Conservation (phyloP, 2,888 invertebrate species). For the Drosophila algonquin region DNA sequence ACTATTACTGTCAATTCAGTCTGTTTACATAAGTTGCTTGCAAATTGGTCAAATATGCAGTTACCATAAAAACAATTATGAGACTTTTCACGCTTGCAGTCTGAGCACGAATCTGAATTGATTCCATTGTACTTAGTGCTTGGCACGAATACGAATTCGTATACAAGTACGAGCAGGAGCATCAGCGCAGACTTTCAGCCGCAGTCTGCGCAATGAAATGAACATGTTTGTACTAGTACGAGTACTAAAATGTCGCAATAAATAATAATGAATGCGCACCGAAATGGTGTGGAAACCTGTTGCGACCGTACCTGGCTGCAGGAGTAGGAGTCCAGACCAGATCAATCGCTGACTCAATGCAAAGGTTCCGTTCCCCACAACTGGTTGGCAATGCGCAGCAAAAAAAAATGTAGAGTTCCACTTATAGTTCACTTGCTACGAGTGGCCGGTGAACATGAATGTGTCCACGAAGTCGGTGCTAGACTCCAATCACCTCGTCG, state of each 20-base stretch:
- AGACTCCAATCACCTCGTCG: conserved; percentile 19
- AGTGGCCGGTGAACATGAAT: conserved; percentile 47
- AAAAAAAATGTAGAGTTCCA: conserved; percentile 49
- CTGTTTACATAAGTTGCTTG: conserved; percentile 66
- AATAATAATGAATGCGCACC: conserved; percentile 61
- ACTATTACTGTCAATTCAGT: conserved; percentile 47
- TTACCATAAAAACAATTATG: conserved; percentile 59
- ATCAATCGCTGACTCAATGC: conserved; percentile 45
- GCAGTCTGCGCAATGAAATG: conserved; percentile 57
- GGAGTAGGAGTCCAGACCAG: conserved; percentile 53
- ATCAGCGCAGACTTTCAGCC: conserved; percentile 36
- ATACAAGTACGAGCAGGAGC: conserved; percentile 29
- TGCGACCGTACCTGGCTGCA: conserved; percentile 65
- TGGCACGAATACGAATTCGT: conserved; percentile 41
- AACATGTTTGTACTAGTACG: conserved; percentile 49
- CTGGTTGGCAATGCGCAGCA: conserved; percentile 15
- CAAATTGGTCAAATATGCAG: conserved; percentile 59
- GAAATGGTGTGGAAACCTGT: conserved; percentile 72
- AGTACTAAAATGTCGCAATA: conserved; percentile 65
- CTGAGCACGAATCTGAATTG: conserved; percentile 27
- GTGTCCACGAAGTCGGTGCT: conserved; percentile 44
- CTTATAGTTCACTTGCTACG: conserved; percentile 51
- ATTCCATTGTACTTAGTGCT: conserved; percentile 38
- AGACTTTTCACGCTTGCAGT: conserved; percentile 63
- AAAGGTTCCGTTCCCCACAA: conserved; percentile 34